Conservation (phyloP, 1,140 invertebrate genomes). For the Wiebesia pumilae region DNA sequence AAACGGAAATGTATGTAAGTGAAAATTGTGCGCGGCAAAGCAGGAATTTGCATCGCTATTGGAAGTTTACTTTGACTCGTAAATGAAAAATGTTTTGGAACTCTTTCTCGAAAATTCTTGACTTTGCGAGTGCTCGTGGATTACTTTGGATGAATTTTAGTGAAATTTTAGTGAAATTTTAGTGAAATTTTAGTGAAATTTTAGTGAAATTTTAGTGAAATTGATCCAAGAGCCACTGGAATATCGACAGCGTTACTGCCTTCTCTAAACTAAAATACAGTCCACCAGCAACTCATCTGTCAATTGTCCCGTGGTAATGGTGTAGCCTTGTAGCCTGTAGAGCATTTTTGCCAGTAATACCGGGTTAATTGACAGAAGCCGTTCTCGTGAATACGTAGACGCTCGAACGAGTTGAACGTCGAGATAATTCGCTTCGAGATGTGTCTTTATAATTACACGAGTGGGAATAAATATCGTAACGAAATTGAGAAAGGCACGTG, state of each 20-base stretch:
- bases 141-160: background rate
- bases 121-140: no score
- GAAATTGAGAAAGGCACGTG: slow-evolving; percentile 34
- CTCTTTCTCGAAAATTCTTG: background rate
- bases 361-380: no score
- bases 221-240: background rate
- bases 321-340: background rate
- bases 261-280: no score
- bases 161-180: background rate
- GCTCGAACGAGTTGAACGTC: background rate
- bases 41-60: background rate
- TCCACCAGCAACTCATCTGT: background rate
- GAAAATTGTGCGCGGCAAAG: background rate
- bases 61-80: background rate
- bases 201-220: slow-evolving; percentile 1
- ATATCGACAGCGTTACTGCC: background rate
- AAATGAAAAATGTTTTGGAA: background rate
- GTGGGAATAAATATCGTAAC: slow-evolving; percentile 39
- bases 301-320: background rate
- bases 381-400: no score
- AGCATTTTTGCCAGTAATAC: background rate
- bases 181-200: background rate
- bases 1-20: background rate
- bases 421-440: background rate
- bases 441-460: background rate